Evolutionary conservation across 2,113 vertebrate species (phyloP).

Genomic region (Tichodroma muraria): DNA sequence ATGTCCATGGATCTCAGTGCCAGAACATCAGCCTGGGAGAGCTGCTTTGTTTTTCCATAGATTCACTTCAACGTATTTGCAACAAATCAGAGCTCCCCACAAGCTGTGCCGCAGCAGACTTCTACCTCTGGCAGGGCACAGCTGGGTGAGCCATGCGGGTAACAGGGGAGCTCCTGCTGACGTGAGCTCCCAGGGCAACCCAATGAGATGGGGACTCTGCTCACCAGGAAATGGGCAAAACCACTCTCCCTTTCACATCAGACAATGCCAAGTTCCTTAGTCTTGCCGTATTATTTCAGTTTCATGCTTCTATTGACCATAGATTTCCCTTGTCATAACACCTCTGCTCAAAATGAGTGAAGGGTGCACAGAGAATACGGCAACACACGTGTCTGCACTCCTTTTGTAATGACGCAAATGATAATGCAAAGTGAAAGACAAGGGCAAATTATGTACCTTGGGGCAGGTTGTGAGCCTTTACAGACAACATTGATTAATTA

Average conservation of each 20-base stretch:
- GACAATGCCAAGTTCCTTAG: background rate
- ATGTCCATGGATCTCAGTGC: background rate
- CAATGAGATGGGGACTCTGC: background rate
- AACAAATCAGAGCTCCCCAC: background rate
- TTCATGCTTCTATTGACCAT: background rate
- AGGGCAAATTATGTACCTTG: conserved; percentile 13
- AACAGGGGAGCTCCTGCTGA: background rate
- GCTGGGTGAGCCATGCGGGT: rapidly evolving
- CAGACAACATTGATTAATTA: conserved; percentile 46
- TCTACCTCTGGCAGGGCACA: background rate
- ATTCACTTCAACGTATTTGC: background rate
- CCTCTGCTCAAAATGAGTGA: background rate
- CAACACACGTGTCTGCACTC: background rate
- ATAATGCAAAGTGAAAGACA: conserved; percentile 1
- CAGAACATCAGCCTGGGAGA: background rate
- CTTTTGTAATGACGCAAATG: background rate
- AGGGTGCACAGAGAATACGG: background rate
- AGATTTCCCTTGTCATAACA: background rate
- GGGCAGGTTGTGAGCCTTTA: conserved; percentile 4
- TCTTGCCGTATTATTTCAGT: background rate
- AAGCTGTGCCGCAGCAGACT: background rate
- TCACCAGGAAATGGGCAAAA: background rate
- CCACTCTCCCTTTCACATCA: background rate
- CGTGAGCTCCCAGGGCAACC: background rate
- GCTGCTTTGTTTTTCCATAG: background rate